Base-by-base conservation (phyloP, 2,888 invertebrate genomes). In the Nomada ruficornis region DNA sequence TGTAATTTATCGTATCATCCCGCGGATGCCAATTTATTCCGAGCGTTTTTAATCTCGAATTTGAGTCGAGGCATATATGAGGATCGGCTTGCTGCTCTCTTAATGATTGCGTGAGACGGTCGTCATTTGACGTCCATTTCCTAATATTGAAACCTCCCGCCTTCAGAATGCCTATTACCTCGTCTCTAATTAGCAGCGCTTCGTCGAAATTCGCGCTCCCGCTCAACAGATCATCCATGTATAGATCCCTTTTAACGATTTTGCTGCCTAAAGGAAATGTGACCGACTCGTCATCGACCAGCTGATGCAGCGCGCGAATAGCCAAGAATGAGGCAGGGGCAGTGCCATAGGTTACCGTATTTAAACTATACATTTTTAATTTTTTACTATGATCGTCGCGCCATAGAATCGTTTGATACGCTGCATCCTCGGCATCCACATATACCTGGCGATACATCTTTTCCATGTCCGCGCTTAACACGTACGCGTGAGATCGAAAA, bases 191-290 rank as follows among this genome's bases (percentile, higher is more conserved):
- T 9, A 18, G n/a, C 11, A 18, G 0, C 29, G 36, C 67, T n/a
- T 67, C 54, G n/a, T 67, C 54, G 3, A 29, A 2, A 29, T 29
- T 67, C 18, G 54, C 54, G 36, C 20, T 11, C 36, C 9, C 7
- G 36, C 29, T 67, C 29, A 54, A 11, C 15, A 67, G 54, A 4
- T 67, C 54, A 15, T 67, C 67, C 4, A 67, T 36, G 9, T 67
- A 67, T 13, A 54, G 20, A 9, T 67, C 36, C 10, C 54, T 52
- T 47, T 29, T 15, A 54, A 13, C 2, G 47, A 11, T 3, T 23
- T 13, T 23, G 5, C 23, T 13, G 20, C 47, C 4, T 23, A 13
- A 13, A 36, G n/a, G 47, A 23, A 47, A 15, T 23, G 18, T 63
- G 63, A 13, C 47, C 23, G 11, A 11, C 23, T 63, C 44, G 23